phyloP scores from a whole-genome alignment of 1,140 invertebrate species.

The Eubasilissa regina region DNA sequence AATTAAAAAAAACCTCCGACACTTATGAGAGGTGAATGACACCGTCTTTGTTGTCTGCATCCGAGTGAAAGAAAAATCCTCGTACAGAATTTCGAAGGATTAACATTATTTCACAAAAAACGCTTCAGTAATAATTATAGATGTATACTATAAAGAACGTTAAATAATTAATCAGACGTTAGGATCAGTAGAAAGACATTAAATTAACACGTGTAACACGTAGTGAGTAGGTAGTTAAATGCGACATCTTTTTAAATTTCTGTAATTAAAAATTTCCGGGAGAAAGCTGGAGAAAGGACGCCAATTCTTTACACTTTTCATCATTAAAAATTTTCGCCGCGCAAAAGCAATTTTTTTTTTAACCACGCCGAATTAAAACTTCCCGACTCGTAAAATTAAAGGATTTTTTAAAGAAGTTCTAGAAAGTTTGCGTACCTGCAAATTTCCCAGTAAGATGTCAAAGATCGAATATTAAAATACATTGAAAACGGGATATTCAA shows the following conservation, averaged over 20 bases:
- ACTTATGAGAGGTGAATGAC: conserved; percentile 1
- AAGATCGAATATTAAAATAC: too few relatives aligned
- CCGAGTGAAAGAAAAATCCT: not conserved
- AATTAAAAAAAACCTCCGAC: too few relatives aligned
- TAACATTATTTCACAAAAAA: too few relatives aligned
- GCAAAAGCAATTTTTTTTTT: not conserved
- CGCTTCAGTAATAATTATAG: too few relatives aligned
- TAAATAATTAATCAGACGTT: too few relatives aligned
- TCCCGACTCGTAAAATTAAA: not conserved
- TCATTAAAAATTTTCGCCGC: conserved; percentile 8
- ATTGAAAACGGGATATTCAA: too few relatives aligned
- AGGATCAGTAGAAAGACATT: not conserved
- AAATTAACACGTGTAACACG: not conserved
- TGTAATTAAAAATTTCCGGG: conserved; percentile 21
- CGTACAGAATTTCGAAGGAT: too few relatives aligned
- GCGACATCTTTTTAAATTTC: not conserved
- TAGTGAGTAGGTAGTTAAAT: not conserved
- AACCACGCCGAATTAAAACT: not conserved
- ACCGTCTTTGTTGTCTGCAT: conserved; percentile 18
- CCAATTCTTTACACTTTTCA: conserved; percentile 16
- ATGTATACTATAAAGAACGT: too few relatives aligned
- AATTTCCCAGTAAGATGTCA: too few relatives aligned
- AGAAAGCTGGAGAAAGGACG: not conserved
- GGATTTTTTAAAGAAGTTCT: not conserved
- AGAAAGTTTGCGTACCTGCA: too few relatives aligned